These are phyloP conservation scores for Lypha dubia DNA, from an alignment of 2,888 invertebrate species.

Conservation along the genomic window DNA sequence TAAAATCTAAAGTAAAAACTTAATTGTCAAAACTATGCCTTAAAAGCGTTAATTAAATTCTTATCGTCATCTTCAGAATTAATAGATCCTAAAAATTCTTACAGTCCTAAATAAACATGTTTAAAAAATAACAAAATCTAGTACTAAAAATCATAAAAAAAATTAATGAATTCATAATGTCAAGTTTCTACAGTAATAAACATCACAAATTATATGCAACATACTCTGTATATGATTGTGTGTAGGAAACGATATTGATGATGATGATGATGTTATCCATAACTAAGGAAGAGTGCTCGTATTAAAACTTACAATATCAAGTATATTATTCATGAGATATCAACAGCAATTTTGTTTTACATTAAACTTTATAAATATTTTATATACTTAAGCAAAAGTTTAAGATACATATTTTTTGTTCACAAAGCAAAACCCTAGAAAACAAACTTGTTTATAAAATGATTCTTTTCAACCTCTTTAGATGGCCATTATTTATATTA, in stretches of 20 bases:
- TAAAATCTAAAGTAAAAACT: no score
- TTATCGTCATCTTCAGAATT: no score
- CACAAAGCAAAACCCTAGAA: conserved; percentile 3
- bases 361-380: conserved; percentile 54
- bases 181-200: conserved; percentile 6
- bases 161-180: neutral
- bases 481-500: conserved; percentile 19
- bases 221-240: neutral
- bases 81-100: no score
- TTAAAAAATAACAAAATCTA: neutral
- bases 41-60: no score
- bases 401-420: neutral
- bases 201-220: conserved; percentile 20
- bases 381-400: conserved; percentile 11
- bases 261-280: conserved; percentile 27
- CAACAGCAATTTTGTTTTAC: conserved; percentile 24
- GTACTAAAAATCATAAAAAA: neutral
- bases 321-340: conserved; percentile 52
- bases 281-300: conserved; percentile 27
- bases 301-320: conserved; percentile 35
- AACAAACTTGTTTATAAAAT: conserved; percentile 38
- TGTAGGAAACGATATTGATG: conserved; percentile 28
- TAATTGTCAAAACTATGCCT: no score
- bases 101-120: no score
- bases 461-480: conserved; percentile 13